phyloP scores from a whole-genome alignment of 2,113 vertebrate species.

The Spheniscus mendiculus region DNA sequence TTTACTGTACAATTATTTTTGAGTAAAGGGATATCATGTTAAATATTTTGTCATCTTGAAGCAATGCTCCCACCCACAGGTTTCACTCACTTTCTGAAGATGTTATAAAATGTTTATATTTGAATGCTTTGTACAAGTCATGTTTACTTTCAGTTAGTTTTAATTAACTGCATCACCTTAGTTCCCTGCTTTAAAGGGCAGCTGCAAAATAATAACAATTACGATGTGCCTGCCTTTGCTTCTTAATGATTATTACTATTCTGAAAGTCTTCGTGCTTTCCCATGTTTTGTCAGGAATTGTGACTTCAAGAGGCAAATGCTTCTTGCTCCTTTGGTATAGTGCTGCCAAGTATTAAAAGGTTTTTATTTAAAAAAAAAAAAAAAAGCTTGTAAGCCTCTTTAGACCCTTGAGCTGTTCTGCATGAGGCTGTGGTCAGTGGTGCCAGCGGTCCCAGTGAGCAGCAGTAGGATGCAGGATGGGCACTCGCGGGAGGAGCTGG shows the following conservation, averaged over 20 bases:
- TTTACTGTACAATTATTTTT: background rate
- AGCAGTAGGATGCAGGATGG: background rate
- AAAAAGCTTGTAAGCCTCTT: background rate
- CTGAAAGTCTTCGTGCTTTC: background rate
- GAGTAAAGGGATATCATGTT: background rate
- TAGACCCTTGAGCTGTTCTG: background rate
- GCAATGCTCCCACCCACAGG: background rate
- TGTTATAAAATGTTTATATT: background rate
- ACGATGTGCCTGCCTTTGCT: background rate
- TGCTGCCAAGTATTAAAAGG: background rate
- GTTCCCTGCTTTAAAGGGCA: background rate
- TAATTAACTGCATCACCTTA: background rate
- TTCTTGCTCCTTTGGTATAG: background rate
- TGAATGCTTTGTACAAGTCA: background rate
- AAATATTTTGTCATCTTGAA: background rate
- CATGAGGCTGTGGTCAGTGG: background rate
- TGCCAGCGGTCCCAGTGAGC: background rate
- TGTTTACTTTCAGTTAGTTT: background rate
- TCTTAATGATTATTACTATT: background rate
- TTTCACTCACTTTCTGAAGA: background rate
- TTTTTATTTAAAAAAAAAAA: background rate
- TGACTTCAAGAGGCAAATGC: background rate
- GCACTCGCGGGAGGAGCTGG: accelerated
- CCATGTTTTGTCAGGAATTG: background rate
- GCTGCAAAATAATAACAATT: background rate